Evolutionary conservation across 2,888 invertebrate genomes (phyloP).

Genomic region (Protophormia terraenovae): DNA sequence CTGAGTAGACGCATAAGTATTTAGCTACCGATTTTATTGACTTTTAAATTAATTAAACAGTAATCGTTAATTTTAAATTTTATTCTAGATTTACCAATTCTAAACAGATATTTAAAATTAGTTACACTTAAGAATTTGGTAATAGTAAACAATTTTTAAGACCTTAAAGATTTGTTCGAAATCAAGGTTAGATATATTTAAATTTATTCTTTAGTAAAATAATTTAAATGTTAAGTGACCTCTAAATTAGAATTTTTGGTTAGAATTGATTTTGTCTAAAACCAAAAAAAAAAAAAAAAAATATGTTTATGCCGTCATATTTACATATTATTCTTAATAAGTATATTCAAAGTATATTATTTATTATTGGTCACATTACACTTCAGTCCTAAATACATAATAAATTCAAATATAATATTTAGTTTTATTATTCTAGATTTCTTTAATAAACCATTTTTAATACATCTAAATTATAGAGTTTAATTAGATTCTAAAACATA

Average conservation of each 20-base stretch:
- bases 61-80: constrained; percentile 8
- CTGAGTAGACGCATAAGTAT: background rate
- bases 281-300: too few relatives aligned
- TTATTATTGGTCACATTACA: too few relatives aligned
- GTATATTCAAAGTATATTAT: too few relatives aligned
- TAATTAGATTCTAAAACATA: too few relatives aligned
- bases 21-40: background rate
- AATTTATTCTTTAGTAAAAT: background rate
- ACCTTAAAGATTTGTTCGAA: background rate
- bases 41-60: constrained; percentile 44
- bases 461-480: too few relatives aligned
- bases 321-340: too few relatives aligned
- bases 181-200: background rate
- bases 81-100: background rate
- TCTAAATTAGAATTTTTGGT: background rate
- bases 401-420: too few relatives aligned
- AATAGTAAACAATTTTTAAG: background rate
- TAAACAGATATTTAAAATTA: background rate
- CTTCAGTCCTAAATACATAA: too few relatives aligned
- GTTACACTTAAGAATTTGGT: background rate
- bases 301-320: too few relatives aligned
- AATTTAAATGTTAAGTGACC: background rate
- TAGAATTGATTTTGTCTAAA: background rate
- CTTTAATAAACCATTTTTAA: too few relatives aligned
- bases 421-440: too few relatives aligned